These are phyloP conservation scores for Chloropsis cyanopogon DNA, from an alignment of 2,113 vertebrate species.

Conservation along the genomic window DNA sequence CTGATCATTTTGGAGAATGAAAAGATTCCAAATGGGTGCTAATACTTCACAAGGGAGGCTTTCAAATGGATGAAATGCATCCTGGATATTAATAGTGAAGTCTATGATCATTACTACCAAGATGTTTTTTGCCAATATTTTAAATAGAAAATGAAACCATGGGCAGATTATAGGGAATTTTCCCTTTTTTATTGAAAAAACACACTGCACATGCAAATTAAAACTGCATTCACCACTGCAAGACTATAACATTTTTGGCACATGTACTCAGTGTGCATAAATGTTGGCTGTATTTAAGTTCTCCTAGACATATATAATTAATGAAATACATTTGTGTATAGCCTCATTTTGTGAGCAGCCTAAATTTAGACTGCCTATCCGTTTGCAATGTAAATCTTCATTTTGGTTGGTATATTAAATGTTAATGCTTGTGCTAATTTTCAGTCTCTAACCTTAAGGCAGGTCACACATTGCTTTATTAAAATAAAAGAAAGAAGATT, in stretches of 20 bases:
- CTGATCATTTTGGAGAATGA: not conserved
- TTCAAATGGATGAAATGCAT: slow-evolving; percentile 60
- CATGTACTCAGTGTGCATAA: slow-evolving; percentile 45
- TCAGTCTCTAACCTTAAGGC: slow-evolving; percentile 63
- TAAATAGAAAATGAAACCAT: slow-evolving; percentile 17
- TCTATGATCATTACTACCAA: slow-evolving; percentile 6
- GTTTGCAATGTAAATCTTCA: slow-evolving; percentile 61
- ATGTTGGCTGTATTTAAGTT: slow-evolving; percentile 54
- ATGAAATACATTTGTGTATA: slow-evolving; percentile 61
- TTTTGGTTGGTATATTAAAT: slow-evolving; percentile 62
- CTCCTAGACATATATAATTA: slow-evolving; percentile 56
- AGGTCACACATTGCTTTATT: slow-evolving; percentile 69
- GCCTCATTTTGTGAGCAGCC: slow-evolving; percentile 44
- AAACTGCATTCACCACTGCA: slow-evolving; percentile 53
- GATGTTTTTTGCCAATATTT: slow-evolving; percentile 43
- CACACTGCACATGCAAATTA: slow-evolving; percentile 54
- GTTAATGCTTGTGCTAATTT: slow-evolving; percentile 68
- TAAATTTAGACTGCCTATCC: slow-evolving; percentile 57
- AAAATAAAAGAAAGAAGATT: slow-evolving; percentile 51
- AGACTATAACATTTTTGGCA: slow-evolving; percentile 50
- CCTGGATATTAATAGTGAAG: slow-evolving; percentile 63
- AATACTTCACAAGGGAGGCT: slow-evolving; percentile 19
- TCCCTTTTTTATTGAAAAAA: slow-evolving; percentile 53
- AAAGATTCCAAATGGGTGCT: slow-evolving; percentile 43
- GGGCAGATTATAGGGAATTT: slow-evolving; percentile 4